Evolutionary conservation across 1,140 invertebrate species (phyloP), one percentile per base, ranked within the genome.

Genomic region (Limonius californicus): DNA sequence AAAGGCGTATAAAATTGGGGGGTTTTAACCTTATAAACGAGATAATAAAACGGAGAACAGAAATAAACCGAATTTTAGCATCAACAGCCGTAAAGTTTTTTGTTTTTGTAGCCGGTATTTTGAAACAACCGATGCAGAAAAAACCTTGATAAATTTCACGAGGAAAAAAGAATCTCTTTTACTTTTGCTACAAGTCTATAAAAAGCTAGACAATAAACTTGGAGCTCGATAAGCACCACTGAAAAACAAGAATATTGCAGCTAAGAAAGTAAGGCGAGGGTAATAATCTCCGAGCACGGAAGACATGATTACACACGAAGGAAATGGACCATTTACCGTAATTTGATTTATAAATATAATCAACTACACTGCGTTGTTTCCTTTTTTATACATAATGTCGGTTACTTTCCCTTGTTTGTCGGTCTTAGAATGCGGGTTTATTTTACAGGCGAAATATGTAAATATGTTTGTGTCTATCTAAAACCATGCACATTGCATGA

Each of bases 261-360:
- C 16, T 21, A 50, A 21, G 8, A 18, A 50, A 16, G 16, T 50
- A 50, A 50, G 45, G 19, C 45, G 45, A 50, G 45, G 45, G 19
- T 21, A 50, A 50, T 50, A 50, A 50, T 50, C 16, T 18, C 45
- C 16, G 14, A 50, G 45, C 16, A 50, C 45, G 45, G 45, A 15
- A 50, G 45, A 21, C 45, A 50, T 50, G 45, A 50, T 50, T 21
- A 50, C 19, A 9, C 45, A 18, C 16, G 16, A 21, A 50, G 45
- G 16, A 50, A 50, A 50, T 19, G 19, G 45, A 15, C 45, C 16
- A 16, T 50, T 50, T 50, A 50, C 6, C 2, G 16, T 50, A 50
- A 50, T 50, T 50, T 50, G 45, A 50, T 50, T 50, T 50, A 50
- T 50, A 50, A 50, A 50, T 50, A 50, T 50, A 50, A 50, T 50